phyloP scores from a whole-genome alignment of 2,888 invertebrate genomes.

The Acanthococcus lagerstroemiae region DNA sequence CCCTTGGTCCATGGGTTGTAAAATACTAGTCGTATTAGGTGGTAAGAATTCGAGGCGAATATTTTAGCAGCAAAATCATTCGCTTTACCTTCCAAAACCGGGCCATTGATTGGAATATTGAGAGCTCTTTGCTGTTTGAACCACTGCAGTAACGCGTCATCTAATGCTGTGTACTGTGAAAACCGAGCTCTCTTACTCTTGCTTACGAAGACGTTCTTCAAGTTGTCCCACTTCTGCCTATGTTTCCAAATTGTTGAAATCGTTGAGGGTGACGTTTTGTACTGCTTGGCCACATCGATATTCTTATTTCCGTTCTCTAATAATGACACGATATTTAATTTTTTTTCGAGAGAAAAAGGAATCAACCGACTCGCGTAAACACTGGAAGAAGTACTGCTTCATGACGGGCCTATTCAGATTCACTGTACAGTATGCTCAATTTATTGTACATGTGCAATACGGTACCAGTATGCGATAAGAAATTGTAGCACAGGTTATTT shows the following conservation, averaged over 20 bases:
- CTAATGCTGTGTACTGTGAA: conserved; percentile 22
- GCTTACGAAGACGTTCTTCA: neutral
- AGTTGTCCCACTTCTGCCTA: conserved; percentile 14
- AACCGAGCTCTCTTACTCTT: conserved; percentile 22
- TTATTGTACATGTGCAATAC: no score
- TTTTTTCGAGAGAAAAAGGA: neutral
- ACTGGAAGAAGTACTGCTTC: no score
- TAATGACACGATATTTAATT: neutral
- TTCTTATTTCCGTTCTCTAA: conserved; percentile 15
- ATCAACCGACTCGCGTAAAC: no score
- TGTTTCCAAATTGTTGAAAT: conserved; percentile 34
- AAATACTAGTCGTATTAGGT: neutral
- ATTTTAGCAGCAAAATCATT: conserved; percentile 28
- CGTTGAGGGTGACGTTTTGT: conserved; percentile 32
- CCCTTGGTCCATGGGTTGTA: conserved; percentile 4
- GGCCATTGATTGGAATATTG: conserved; percentile 31
- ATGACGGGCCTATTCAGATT: no score
- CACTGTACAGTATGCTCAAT: no score
- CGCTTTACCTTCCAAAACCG: conserved; percentile 33
- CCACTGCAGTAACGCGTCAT: conserved; percentile 31
- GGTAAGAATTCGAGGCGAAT: neutral
- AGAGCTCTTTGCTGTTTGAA: conserved; percentile 24
- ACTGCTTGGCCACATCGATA: conserved; percentile 33
- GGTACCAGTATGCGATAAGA: no score
- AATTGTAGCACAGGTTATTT: no score